phyloP scores from a whole-genome alignment of 2,113 vertebrate genomes.

The Osmerus eperlanus region DNA sequence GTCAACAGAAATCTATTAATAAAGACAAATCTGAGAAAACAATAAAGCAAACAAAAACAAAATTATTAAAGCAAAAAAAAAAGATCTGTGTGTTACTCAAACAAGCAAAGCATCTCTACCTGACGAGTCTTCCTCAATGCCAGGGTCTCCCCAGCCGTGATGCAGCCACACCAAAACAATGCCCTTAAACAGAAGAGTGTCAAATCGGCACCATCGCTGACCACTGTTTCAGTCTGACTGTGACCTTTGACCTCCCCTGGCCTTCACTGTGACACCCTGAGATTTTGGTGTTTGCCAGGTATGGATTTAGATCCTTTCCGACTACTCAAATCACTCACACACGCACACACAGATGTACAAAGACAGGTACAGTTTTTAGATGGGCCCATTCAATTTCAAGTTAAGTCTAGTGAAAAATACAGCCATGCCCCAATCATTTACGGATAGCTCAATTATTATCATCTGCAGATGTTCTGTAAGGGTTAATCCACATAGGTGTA shows the following conservation, averaged over 20 bases:
- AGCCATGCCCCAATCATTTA: too few species aligned
- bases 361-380: neutral
- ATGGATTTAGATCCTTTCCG: neutral
- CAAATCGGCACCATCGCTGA: slow-evolving; percentile 63
- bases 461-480: too few species aligned
- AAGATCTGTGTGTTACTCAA: slow-evolving; percentile 59
- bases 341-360: neutral
- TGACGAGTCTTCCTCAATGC: slow-evolving; percentile 64
- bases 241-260: neutral
- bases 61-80: slow-evolving; percentile 18
- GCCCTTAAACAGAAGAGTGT: slow-evolving; percentile 71
- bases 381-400: too few species aligned
- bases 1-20: neutral
- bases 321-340: neutral
- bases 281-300: neutral
- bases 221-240: slow-evolving; percentile 39
- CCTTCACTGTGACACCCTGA: neutral
- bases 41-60: neutral
- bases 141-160: slow-evolving; percentile 29
- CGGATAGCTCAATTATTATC: too few species aligned
- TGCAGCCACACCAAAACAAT: slow-evolving; percentile 70
- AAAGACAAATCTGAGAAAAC: neutral
- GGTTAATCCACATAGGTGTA: too few species aligned
- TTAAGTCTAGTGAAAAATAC: too few species aligned
- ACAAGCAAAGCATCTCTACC: slow-evolving; percentile 70